Percentiles rank a stretch among this genome's conserved stretches.
Conservation (phyloP, 1,140 invertebrate species). For the Choristoneura fumiferana region DNA sequence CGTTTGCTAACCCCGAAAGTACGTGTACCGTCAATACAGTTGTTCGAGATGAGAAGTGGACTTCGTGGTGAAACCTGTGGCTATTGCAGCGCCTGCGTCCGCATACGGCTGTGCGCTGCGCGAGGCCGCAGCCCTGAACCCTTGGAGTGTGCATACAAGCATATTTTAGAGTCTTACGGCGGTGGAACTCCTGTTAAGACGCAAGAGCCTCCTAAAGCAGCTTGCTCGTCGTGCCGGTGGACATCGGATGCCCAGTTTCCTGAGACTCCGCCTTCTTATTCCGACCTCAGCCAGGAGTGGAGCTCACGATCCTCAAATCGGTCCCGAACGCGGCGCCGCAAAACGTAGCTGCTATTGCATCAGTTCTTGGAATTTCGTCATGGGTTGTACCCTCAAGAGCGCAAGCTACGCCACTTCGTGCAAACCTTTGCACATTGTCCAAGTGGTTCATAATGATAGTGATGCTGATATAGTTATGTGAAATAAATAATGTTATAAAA, state of each 20-base stretch:
- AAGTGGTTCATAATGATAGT: too few relatives aligned
- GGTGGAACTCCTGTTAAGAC: constrained; percentile 35
- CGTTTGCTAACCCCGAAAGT: constrained; percentile 35
- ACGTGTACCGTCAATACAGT: constrained; percentile 27
- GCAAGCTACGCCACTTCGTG: neutral
- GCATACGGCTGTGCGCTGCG: constrained; percentile 54
- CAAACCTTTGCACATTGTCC: too few relatives aligned
- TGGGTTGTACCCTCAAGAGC: neutral
- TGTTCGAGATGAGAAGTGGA: constrained; percentile 55
- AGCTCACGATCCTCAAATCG: constrained; percentile 58
- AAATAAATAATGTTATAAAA: neutral
- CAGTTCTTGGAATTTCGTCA: neutral
- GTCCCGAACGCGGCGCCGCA: constrained; percentile 55
- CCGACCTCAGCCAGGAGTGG: constrained; percentile 69
- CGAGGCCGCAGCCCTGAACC: constrained; percentile 62
- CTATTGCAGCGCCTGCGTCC: constrained; percentile 69
- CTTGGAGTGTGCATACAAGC: constrained; percentile 68
- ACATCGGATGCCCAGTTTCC: constrained; percentile 71
- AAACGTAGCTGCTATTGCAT: constrained; percentile 44
- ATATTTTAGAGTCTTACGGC: constrained; percentile 65
- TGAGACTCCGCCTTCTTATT: constrained; percentile 64
- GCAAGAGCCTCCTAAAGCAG: constrained; percentile 45
- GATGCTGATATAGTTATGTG: too few relatives aligned
- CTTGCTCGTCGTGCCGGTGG: constrained; percentile 65
- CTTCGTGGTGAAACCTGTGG: constrained; percentile 62